Evolutionary conservation across 2,797 vertebrate genomes (phyloP).

Genomic region (Eulemur rubriventer): DNA sequence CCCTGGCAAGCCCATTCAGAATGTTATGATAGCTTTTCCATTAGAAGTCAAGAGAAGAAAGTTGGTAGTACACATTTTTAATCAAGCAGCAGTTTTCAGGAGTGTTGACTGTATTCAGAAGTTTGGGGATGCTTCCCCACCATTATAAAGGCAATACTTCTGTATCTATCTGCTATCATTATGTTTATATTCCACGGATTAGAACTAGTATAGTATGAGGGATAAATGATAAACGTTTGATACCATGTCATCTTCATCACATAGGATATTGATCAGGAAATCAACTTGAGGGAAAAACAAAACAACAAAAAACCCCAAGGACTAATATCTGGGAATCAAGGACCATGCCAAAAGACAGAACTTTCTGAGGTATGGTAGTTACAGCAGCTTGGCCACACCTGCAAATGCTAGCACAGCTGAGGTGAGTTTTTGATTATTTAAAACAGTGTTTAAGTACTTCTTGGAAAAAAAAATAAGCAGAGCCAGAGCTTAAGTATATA

Average conservation of each 20-base stretch:
- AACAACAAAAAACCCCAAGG: background rate
- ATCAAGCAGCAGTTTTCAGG: background rate
- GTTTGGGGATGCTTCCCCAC: background rate
- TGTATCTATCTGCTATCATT: background rate
- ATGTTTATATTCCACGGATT: background rate
- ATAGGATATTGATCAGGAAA: background rate
- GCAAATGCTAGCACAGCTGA: background rate
- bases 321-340: background rate
- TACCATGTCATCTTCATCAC: background rate
- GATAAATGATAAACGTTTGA: background rate
- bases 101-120: background rate
- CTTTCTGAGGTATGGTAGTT: background rate
- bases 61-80: background rate
- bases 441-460: background rate
- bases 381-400: background rate
- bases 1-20: background rate
- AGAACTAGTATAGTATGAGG: background rate
- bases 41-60: background rate
- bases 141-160: background rate
- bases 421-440: background rate
- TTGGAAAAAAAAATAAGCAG: background rate
- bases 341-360: background rate
- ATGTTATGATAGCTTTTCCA: background rate
- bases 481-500: background rate
- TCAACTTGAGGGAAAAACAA: background rate